Evolutionary conservation across 2,888 invertebrate species (phyloP).

Genomic region (Elaeidobius kamerunicus): DNA sequence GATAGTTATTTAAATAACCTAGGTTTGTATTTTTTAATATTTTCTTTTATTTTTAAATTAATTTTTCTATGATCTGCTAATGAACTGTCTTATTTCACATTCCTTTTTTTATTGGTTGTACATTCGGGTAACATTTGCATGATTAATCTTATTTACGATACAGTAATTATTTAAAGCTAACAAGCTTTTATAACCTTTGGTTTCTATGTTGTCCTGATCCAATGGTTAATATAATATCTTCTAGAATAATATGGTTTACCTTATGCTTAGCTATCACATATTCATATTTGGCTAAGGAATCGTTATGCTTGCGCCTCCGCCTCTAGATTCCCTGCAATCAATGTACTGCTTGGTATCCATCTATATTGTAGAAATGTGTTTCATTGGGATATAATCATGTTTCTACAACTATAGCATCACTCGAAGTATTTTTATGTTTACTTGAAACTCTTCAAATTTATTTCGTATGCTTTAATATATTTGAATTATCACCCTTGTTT

Average conservation of each 20-base stretch:
- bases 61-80: conserved; percentile 2
- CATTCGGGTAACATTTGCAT: conserved; percentile 5
- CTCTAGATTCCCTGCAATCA: background rate
- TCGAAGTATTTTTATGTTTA: background rate
- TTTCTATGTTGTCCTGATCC: background rate
- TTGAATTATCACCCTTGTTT: too few relatives aligned
- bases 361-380: conserved; percentile 4
- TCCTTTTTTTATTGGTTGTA: conserved; percentile 3
- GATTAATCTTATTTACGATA: background rate
- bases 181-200: background rate
- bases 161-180: conserved; percentile 1
- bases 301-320: background rate
- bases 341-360: conserved; percentile 5
- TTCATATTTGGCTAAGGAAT: background rate
- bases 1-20: background rate
- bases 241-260: conserved; percentile 3
- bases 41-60: background rate
- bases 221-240: conserved; percentile 1
- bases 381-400: conserved; percentile 6
- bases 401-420: conserved; percentile 3
- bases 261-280: background rate
- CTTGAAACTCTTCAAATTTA: conserved; percentile 6
- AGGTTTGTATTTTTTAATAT: conserved; percentile 5
- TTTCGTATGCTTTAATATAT: conserved; percentile 7
- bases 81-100: conserved; percentile 7